These are phyloP conservation scores for Pithecia hirsuta DNA, from an alignment of 2,797 vertebrate genomes.

Conservation along the genomic window DNA sequence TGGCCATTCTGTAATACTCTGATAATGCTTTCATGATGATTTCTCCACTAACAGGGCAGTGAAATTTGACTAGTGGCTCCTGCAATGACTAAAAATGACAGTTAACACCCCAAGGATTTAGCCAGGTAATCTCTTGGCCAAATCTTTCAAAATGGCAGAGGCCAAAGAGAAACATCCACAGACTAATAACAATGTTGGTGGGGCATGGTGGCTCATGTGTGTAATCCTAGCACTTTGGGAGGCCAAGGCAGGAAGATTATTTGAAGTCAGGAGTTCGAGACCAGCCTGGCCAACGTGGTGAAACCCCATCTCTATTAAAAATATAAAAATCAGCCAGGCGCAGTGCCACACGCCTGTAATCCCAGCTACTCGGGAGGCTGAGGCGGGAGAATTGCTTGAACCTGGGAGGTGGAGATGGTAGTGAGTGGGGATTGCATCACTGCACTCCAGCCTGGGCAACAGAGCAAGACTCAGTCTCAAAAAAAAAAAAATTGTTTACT, in stretches of 20 bases:
- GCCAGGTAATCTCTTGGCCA: slow-evolving; percentile 37
- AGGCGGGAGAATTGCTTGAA: not conserved
- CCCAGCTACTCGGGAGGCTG: not conserved
- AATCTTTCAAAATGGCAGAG: slow-evolving; percentile 54
- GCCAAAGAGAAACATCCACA: not conserved
- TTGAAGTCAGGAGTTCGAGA: not conserved
- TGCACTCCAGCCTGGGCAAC: not conserved
- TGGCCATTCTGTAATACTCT: slow-evolving; percentile 14
- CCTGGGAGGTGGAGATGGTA: not conserved
- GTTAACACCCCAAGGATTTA: not conserved
- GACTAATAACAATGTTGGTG: not conserved
- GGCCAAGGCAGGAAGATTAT: not conserved
- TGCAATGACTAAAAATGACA: not conserved
- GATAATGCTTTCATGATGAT: not conserved
- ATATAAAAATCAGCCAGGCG: not conserved
- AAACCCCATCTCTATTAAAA: not conserved
- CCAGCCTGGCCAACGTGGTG: not conserved
- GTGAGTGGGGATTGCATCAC: not conserved
- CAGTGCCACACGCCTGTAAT: not conserved
- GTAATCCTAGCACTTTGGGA: not conserved
- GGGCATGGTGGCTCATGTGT: not conserved
- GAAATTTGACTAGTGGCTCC: not conserved
- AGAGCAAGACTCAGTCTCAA: not conserved
- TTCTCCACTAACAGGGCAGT: not conserved
- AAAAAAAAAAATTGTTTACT: not conserved